Evolutionary conservation across 2,113 vertebrate genomes (phyloP).

Genomic region (Pristiophorus japonicus): DNA sequence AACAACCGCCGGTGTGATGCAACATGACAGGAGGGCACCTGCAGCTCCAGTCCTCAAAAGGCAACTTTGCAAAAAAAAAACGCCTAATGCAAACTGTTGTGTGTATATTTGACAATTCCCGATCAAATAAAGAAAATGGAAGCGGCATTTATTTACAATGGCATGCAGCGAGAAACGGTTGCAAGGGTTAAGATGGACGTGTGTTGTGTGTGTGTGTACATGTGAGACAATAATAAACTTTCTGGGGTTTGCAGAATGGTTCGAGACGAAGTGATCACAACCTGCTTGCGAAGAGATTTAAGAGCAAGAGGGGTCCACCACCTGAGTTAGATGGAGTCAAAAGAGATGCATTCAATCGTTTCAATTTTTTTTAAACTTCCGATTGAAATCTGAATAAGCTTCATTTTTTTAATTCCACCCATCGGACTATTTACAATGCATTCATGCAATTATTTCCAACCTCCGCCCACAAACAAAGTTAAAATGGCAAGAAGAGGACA

Average conservation of each 20-base stretch:
- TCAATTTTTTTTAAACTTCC: not conserved
- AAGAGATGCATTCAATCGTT: constrained; percentile 17
- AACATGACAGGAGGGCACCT: not conserved
- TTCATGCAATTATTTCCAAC: not conserved
- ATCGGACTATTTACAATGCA: not conserved
- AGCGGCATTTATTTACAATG: not conserved
- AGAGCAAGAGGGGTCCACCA: not conserved
- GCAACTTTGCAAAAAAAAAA: constrained; percentile 28
- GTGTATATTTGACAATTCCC: constrained; percentile 7
- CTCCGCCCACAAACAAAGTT: not conserved
- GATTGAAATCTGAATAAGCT: not conserved
- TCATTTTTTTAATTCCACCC: not conserved
- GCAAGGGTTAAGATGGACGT: not conserved
- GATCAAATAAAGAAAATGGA: not conserved
- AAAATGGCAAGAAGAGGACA: not conserved
- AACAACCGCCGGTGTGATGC: too few species aligned
- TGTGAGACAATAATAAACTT: not conserved
- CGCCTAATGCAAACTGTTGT: not conserved
- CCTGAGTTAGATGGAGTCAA: not conserved
- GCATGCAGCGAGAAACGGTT: not conserved
- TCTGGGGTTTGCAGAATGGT: not conserved
- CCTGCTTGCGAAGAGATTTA: constrained; percentile 15
- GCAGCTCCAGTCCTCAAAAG: not conserved
- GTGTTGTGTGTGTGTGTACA: not conserved
- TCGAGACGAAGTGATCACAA: constrained; percentile 17